Evolutionary conservation across 2,113 vertebrate species (phyloP), one percentile per base, ranked within the genome.

Genomic region (Pogona vitticeps): DNA sequence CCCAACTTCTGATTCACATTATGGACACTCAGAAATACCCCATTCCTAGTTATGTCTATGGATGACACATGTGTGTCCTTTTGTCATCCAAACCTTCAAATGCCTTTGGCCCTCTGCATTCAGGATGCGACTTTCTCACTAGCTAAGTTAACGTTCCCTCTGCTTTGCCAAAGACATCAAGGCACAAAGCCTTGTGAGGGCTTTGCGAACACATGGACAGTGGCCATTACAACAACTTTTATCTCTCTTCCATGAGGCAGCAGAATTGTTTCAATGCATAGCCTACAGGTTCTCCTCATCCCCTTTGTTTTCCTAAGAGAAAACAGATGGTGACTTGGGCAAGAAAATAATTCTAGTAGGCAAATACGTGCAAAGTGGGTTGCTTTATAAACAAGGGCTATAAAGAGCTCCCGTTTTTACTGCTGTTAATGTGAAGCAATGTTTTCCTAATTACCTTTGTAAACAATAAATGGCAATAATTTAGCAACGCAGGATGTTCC

Each of bases 291-390:
- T 87, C 87, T 90, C 92, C 92, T 80, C 87, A 90, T 76, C 14
- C 0, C 89, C 85, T 94, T 94, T 88, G 91, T 93, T 94, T 92
- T 95, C 94, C 95, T 95, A 95, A 94, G 87, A 90, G 85, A 93
- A 97, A 88, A 95, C 96, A 97, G 96, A 96, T 97, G 96, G 96
- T 87, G 92, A 95, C 82, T 92, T 88, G 91, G 72, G 1, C 88
- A 73, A 68, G 78, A 88, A 93, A 94, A 87, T 82, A 81, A 6
- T 71, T 91, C 91, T 92, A 93, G 76, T 93, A 95, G 94, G 93
- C 90, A 96, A 96, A 78, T 89, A 94, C 95, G 88, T 91, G 85
- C 68, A 94, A 93, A 93, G 78, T 91, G 89, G 92, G 84, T 89
- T 92, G 94, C 91, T 96, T 95, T 94, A 89, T 92, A 95, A 96